Evolutionary conservation across 2,888 invertebrate genomes (phyloP).

Genomic region (Linyphia triangularis): DNA sequence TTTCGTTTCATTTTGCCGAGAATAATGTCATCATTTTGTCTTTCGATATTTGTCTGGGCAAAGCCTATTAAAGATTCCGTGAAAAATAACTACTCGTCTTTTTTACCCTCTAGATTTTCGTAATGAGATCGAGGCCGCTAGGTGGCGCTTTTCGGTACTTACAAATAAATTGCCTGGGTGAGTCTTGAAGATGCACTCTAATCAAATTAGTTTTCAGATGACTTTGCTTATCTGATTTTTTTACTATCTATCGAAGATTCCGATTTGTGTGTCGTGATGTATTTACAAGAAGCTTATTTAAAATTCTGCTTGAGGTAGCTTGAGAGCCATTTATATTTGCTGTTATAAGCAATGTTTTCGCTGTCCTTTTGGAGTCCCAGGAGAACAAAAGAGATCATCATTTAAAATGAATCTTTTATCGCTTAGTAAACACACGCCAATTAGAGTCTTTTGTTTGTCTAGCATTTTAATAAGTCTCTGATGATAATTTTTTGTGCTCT

Average conservation of each 20-base stretch:
- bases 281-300: constrained; percentile 16
- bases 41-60: neutral
- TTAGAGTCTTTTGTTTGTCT: neutral
- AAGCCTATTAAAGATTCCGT: constrained; percentile 28
- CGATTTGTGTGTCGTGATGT: neutral
- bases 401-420: constrained; percentile 6
- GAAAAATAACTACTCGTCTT: neutral
- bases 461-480: neutral
- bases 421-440: neutral
- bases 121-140: constrained; percentile 24
- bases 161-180: neutral
- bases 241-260: neutral
- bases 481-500: no score
- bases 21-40: constrained; percentile 11
- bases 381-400: neutral
- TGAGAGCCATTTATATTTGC: neutral
- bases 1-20: neutral
- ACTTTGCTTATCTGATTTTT: constrained; percentile 5
- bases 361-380: neutral
- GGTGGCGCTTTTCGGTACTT: constrained; percentile 18
- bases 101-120: neutral
- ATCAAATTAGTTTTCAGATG: constrained; percentile 33
- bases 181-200: constrained; percentile 15
- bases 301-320: neutral
- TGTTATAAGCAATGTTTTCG: neutral